phyloP scores from a whole-genome alignment of 2,888 invertebrate genomes.

The Drosophila antonietae region DNA sequence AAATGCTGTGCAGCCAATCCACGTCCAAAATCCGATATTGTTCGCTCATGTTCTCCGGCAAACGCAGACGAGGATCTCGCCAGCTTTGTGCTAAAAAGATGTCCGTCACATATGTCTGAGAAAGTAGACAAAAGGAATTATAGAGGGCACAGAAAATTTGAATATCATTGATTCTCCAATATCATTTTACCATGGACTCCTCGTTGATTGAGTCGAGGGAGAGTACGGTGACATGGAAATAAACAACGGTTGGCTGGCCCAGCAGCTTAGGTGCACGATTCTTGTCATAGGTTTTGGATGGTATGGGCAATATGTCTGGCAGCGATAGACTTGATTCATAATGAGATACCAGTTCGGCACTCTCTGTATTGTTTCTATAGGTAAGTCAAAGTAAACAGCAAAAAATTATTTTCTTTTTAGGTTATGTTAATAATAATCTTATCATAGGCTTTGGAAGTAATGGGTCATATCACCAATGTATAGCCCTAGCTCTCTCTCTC shows the following conservation, averaged over 20 bases:
- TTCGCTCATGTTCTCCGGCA: constrained; percentile 97
- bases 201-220: constrained; percentile 98
- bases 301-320: constrained; percentile 93
- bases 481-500: too few species aligned
- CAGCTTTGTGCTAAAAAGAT: constrained; percentile 97
- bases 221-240: constrained; percentile 95
- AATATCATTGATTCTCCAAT: neutral
- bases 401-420: neutral
- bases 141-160: neutral
- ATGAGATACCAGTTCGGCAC: constrained; percentile 84
- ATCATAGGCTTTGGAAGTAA: neutral
- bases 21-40: constrained; percentile 95
- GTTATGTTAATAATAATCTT: neutral
- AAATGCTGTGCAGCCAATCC: constrained; percentile 95
- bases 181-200: constrained; percentile 90
- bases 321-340: constrained; percentile 90
- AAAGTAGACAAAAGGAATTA: neutral
- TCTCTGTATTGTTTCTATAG: constrained; percentile 83
- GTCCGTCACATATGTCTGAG: constrained; percentile 95
- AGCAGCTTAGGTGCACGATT: constrained; percentile 94
- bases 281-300: constrained; percentile 94
- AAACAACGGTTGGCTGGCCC: constrained; percentile 94
- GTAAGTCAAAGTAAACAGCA: neutral
- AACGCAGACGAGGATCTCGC: constrained; percentile 93
- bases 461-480: neutral